Evolutionary conservation across 1,140 invertebrate species (phyloP).

Genomic region (Pseudomyrmex cubaensis): DNA sequence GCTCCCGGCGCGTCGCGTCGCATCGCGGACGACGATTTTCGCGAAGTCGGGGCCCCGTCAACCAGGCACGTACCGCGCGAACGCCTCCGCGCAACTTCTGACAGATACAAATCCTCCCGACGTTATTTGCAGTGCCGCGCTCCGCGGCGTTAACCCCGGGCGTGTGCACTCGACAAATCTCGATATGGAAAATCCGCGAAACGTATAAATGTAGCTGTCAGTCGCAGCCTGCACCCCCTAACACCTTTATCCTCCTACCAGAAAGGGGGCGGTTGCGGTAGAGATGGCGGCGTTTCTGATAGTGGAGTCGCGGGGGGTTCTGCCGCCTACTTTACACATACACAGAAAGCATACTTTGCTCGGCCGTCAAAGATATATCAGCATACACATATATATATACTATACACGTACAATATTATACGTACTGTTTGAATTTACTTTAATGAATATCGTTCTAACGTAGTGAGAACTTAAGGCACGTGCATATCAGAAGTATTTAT

Average conservation of each 20-base stretch:
- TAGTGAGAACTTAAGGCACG: too few species aligned
- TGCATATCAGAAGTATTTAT: too few species aligned
- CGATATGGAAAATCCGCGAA: constrained; percentile 84
- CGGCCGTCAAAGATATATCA: not conserved
- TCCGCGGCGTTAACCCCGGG: constrained; percentile 68
- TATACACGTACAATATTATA: too few species aligned
- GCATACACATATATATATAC: too few species aligned
- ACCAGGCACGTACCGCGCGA: constrained; percentile 68
- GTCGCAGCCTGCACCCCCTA: constrained; percentile 78
- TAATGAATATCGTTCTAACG: too few species aligned
- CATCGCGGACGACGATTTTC: constrained; percentile 64
- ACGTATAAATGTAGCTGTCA: constrained; percentile 84
- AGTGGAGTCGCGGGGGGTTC: constrained; percentile 47
- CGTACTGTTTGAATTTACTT: too few species aligned
- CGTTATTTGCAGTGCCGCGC: constrained; percentile 80
- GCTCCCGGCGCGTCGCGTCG: constrained; percentile 62
- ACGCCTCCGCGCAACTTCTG: constrained; percentile 78
- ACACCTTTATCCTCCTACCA: constrained; percentile 70
- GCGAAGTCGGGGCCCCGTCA: constrained; percentile 55
- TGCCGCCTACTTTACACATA: not conserved
- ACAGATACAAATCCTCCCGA: constrained; percentile 82
- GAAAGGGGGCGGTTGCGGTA: not conserved
- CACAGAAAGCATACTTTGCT: constrained; percentile 9
- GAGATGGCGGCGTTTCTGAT: constrained; percentile 30
- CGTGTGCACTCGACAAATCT: constrained; percentile 82